Percentiles rank a stretch among this genome's conserved stretches.
Conservation (phyloP, 2,113 vertebrate genomes). For the Etheostoma spectabile region DNA sequence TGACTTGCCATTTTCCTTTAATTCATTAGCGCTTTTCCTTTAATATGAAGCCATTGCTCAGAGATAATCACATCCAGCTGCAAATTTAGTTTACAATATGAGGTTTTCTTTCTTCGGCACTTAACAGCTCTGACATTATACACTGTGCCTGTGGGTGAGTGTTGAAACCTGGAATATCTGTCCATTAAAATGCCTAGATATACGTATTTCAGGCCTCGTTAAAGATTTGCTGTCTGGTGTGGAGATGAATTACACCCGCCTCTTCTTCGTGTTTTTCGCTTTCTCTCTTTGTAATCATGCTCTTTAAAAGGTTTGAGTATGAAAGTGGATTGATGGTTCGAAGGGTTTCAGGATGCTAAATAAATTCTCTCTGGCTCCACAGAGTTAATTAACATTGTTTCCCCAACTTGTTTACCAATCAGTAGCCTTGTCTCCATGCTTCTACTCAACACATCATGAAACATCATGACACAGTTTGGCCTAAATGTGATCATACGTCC, state of each 20-base stretch:
- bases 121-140: constrained; percentile 32
- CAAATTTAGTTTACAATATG: constrained; percentile 15
- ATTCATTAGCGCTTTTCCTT: constrained; percentile 23
- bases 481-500: neutral
- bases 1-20: constrained; percentile 24
- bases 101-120: constrained; percentile 10
- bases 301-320: constrained; percentile 18
- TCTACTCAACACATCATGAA: neutral
- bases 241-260: constrained; percentile 48
- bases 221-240: constrained; percentile 59
- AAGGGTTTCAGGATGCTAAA: constrained; percentile 1
- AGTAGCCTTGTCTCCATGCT: neutral
- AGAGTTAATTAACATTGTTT: neutral
- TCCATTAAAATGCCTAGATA: constrained; percentile 54
- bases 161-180: constrained; percentile 55
- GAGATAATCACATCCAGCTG: constrained; percentile 32
- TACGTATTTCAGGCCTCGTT: constrained; percentile 46
- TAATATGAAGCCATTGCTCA: constrained; percentile 26
- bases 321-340: constrained; percentile 20
- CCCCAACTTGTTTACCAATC: neutral
- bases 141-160: constrained; percentile 39
- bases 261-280: constrained; percentile 26
- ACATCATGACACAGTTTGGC: neutral
- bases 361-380: neutral
- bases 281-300: constrained; percentile 19